A percentile compares a stretch with the other conserved stretches of the same genome.
Evolutionary conservation across 2,113 vertebrate species (phyloP).

Genomic region (Corynorhinus townsendii): DNA sequence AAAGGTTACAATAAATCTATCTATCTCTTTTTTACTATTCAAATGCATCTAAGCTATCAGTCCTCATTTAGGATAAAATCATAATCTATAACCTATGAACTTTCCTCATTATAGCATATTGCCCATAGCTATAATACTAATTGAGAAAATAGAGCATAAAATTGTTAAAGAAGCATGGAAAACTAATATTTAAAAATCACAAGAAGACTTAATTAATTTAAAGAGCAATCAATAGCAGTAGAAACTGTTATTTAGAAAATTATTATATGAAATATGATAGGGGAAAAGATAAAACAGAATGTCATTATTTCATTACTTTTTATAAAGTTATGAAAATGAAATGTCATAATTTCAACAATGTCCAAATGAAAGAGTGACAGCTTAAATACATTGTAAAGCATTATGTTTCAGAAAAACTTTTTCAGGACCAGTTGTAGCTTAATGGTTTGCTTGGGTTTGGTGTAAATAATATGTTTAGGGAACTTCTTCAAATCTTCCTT

Average conservation of each 20-base stretch:
- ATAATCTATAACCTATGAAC: not conserved
- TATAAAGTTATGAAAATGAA: conserved; percentile 27
- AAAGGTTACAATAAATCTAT: not conserved
- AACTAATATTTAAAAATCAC: conserved; percentile 47
- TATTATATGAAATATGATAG: not conserved
- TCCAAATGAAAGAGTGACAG: not conserved
- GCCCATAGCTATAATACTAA: not conserved
- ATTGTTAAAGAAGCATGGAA: conserved; percentile 1
- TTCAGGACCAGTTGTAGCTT: not conserved
- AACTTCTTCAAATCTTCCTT: not conserved
- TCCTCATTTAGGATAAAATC: not conserved
- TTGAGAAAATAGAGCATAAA: conserved; percentile 53
- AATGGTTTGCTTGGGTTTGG: not conserved
- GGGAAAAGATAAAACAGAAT: conserved; percentile 11
- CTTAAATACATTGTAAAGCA: not conserved
- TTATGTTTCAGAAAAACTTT: not conserved
- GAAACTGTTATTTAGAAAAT: conserved; percentile 26
- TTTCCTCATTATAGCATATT: not conserved
- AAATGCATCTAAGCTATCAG: not conserved
- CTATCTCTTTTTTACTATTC: not conserved
- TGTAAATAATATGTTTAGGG: not conserved
- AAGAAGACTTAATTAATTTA: conserved; percentile 49
- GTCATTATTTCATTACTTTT: not conserved
- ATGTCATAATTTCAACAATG: not conserved
- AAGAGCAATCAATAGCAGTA: not conserved